Conservation (phyloP, 2,113 vertebrate species). For the Malaclemys terrapin region DNA sequence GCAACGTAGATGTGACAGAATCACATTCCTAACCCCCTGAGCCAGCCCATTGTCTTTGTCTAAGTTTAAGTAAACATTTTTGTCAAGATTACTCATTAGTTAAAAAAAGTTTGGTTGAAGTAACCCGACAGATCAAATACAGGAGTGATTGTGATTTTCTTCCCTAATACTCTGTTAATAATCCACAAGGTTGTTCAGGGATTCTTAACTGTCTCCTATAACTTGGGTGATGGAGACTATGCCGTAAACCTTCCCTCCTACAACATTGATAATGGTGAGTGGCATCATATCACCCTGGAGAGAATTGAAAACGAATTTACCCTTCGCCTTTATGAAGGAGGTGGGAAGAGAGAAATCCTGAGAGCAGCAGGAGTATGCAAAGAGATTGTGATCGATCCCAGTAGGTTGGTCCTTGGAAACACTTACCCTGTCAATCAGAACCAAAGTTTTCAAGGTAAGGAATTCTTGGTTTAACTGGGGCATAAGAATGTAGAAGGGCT, state of each 20-base stretch:
- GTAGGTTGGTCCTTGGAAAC: conserved; percentile 86
- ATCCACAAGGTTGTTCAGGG: conserved; percentile 84
- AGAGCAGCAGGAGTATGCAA: conserved; percentile 81
- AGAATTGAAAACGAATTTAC: conserved; percentile 89
- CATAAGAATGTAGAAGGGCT: background rate
- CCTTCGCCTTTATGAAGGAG: conserved; percentile 86
- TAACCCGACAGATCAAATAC: background rate
- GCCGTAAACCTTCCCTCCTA: conserved; percentile 85
- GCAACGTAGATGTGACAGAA: background rate
- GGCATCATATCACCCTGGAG: conserved; percentile 88
- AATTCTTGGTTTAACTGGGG: background rate
- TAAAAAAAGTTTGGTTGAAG: background rate
- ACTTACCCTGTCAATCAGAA: conserved; percentile 80
- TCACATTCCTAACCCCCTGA: background rate
- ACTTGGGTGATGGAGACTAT: conserved; percentile 90
- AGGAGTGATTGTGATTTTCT: conserved; percentile 2
- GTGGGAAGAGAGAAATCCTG: conserved; percentile 84
- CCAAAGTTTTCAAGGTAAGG: conserved; percentile 89
- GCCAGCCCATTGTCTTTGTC: background rate
- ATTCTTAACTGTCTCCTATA: conserved; percentile 85
- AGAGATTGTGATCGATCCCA: conserved; percentile 88
- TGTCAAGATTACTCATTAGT: background rate
- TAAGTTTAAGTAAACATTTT: background rate
- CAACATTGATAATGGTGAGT: conserved; percentile 90
- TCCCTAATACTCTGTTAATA: conserved; percentile 38